Base-by-base conservation (phyloP, 2,888 invertebrate species). In the Carterocephalus palaemon region DNA sequence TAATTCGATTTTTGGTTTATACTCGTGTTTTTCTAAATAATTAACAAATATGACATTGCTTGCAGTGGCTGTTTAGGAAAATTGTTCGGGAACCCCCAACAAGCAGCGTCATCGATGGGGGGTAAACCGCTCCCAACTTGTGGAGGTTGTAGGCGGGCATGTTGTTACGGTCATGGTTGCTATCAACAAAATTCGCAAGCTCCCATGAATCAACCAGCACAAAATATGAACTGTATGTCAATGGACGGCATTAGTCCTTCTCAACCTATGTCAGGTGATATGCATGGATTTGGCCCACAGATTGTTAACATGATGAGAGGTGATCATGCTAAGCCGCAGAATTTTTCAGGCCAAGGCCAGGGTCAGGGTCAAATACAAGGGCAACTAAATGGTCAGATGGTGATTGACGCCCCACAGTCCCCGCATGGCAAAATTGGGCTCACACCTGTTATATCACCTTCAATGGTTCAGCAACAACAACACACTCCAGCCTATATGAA, bases 61-160 rank as follows among this genome's bases (percentile, higher is more conserved):
- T 76, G 32, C 66, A 86, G 86, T 56, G 86, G 86, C 9, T 86
- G 85, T 47, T 80, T 86, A 77, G 80, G 77, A n/a, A 85, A 79
- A 43, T 23, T 86, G 22, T 86, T 85, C 53, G 66, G 73, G 2
- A 70, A 67, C 38, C 46, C 65, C 5, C 60, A 62, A 3, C 60
- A 60, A 47, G 34, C 47, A 13, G 22, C 43, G 2, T 13, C 29
- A 15, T 7, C 59, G 24, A 40, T 56, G 15, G 64, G 55, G 55
- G 51, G 61, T 7, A 50, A 52, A 41, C 47, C 62, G 0, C 51
- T 48, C 26, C 60, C 67, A 16, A 55, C 59, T 19, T 67, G 57
- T 46, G 63, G 67, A 12, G 72, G 69, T 32, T 67, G 60, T 41
- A 58, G 58, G 28, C 63, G 57, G 20, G 64, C 71, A 4, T 64